Evolutionary conservation across 2,113 vertebrate genomes (phyloP), one percentile per base, ranked within the genome.

Genomic region (Oreotrochilus melanogaster): DNA sequence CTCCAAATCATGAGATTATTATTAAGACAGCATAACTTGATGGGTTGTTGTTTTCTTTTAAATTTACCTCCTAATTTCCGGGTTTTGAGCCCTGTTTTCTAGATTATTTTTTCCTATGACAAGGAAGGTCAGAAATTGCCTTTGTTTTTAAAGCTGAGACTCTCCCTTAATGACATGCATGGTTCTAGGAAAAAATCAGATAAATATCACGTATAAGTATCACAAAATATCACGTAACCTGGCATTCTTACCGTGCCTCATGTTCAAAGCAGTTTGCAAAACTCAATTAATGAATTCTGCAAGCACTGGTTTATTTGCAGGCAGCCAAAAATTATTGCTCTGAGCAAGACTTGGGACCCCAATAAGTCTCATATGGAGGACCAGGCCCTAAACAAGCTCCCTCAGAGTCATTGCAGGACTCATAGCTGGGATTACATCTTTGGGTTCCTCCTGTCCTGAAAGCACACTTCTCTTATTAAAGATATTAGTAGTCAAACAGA

Each of bases 111-210:
- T 64, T n/a, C 42, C 33, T 90, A 5, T 48, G 48, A 80, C 31
- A 45, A 85, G 31, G 9, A 93, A 30, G 21, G 30, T 35, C 93
- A 86, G 58, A 94, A 94, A 86, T 33, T 60, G 56, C 45, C 22
- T 85, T 78, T 39, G 28, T 47, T 90, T 90, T 80, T 8, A 8
- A 86, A 82, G 61, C 74, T 88, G 92, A 88, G 18, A 74, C 74
- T 86, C 60, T 39, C 47, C 74, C 78, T 60, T 88, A 91, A 84
- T 81, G 92, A 65, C 60, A 86, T n/a, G 22, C n/a, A 39, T 67
- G 67, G 64, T 48, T 95, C 19, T 92, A 86, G 82, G 82, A 96
- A 92, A 84, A 75, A 84, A n/a, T n/a, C n/a, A n/a, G n/a, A n/a
- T n/a, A n/a, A n/a, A n/a, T n/a, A n/a, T n/a, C n/a, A n/a, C n/a